These are phyloP conservation scores for Megalonaias nervosa DNA, from an alignment of 1,140 invertebrate genomes.

Conservation along the genomic window DNA sequence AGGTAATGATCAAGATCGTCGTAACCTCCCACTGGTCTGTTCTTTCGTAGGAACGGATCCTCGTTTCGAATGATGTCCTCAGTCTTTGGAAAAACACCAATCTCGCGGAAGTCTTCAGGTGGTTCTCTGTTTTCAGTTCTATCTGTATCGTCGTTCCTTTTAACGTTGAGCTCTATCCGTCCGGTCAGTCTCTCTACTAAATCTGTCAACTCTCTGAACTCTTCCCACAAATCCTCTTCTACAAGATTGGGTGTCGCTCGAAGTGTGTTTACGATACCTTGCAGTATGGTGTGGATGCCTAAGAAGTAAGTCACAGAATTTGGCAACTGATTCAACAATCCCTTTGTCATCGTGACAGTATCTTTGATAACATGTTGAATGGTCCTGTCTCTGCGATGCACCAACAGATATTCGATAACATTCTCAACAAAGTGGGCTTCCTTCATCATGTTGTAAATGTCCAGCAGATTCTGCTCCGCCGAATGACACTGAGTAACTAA, in stretches of 20 bases:
- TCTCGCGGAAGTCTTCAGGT: conserved; percentile 61
- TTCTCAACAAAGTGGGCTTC: conserved; percentile 22
- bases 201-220: too few species aligned
- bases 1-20: conserved; percentile 80
- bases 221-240: too few species aligned
- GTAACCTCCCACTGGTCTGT: conserved; percentile 77
- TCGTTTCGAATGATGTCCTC: conserved; percentile 47
- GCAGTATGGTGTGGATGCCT: neutral
- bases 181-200: too few species aligned
- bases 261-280: neutral
- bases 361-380: conserved; percentile 19
- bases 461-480: conserved; percentile 1
- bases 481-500: conserved; percentile 22
- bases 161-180: too few species aligned
- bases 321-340: conserved; percentile 13
- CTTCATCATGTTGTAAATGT: conserved; percentile 19
- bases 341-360: conserved; percentile 15
- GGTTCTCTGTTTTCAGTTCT: conserved; percentile 40
- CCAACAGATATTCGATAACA: conserved; percentile 5
- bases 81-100: conserved; percentile 61
- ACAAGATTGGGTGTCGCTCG: too few species aligned
- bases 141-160: too few species aligned
- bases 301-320: conserved; percentile 20
- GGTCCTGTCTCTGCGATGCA: neutral
- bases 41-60: conserved; percentile 73